Base-by-base conservation (phyloP, 2,888 invertebrate species). In the Spatulosminthurus flaviceps region DNA sequence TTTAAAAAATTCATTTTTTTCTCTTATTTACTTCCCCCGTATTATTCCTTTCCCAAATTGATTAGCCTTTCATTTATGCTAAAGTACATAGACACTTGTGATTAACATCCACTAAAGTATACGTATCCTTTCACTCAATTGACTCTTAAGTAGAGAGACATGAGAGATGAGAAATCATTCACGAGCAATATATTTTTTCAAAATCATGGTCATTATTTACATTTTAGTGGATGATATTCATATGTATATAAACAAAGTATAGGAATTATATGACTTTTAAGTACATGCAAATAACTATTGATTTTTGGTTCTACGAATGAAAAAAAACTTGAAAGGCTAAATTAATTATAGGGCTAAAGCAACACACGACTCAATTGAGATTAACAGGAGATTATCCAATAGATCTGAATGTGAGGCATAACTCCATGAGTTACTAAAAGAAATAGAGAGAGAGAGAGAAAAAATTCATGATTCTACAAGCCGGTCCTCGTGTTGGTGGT, bases 21-120 rank as follows among this genome's bases (percentile, higher is more conserved):
- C 79, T n/a, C n/a, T n/a, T n/a, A n/a, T n/a, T n/a, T n/a, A 11
- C 24, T 64, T 9, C 64, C 22, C 26, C n/a, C n/a, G n/a, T n/a
- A n/a, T n/a, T n/a, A 11, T 26, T 26, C 64, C n/a, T 64, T 24
- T 11, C 79, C 19, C 74, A 84, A 83, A 83, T 83, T 61, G 83
- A 84, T 64, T 64, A 51, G n/a, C 9, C 51, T 24, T 24, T 72
- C 42, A 64, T 64, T 26, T 64, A 60, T 60, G 34, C 34, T 9
- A 34, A 34, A 34, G 34, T 34, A 34, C 34, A 34, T 34, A 34
- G 5, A 34, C 34, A 34, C 34, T 34, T 34, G 9, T 34, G 34
- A 34, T 34, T 34, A 34, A 9, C 34, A 34, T 9, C 5, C 5
- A 7, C 5, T 34, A n/a, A n/a, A n/a, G 5, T 34, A 9, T 34